Conservation (phyloP, 1,140 invertebrate species). For the Chymomyza costata region DNA sequence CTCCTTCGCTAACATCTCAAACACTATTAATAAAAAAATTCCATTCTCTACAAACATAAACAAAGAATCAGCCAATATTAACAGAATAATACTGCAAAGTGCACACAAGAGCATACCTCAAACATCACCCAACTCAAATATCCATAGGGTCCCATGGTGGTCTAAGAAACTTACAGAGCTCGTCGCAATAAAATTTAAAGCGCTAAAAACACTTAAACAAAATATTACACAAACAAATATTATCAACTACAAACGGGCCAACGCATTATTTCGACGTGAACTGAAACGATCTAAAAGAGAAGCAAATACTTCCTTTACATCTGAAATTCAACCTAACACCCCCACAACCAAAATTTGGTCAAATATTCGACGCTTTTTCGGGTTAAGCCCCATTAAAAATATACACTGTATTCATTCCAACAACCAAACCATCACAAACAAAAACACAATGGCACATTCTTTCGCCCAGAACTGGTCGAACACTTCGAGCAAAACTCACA, state of each 20-base stretch:
- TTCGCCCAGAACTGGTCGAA: conserved; percentile 1
- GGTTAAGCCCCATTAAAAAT: conserved; percentile 1
- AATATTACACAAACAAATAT: conserved; percentile 4
- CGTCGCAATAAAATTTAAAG: conserved; percentile 2
- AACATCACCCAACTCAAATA: not conserved
- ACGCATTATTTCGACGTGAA: conserved; percentile 5
- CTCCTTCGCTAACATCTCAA: not conserved
- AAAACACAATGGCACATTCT: not conserved
- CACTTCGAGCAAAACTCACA: not conserved
- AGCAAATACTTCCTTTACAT: not conserved
- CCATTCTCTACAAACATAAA: conserved; percentile 6
- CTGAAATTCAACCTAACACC: not conserved
- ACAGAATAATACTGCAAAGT: conserved; percentile 8
- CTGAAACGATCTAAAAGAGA: conserved; percentile 2
- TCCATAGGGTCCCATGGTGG: conserved; percentile 10
- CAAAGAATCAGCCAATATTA: conserved; percentile 7
- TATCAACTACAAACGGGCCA: conserved; percentile 10
- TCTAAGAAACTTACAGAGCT: conserved; percentile 2
- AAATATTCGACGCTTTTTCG: conserved; percentile 6
- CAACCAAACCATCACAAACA: not conserved
- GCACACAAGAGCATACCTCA: conserved; percentile 7
- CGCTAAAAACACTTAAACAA: not conserved
- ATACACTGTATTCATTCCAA: conserved; percentile 7
- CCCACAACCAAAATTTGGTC: conserved; percentile 8
- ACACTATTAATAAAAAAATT: not conserved